Percentiles rank a stretch among this genome's conserved stretches.
phyloP scores from a whole-genome alignment of 2,113 vertebrate species.

The Leucopsar rothschildi region DNA sequence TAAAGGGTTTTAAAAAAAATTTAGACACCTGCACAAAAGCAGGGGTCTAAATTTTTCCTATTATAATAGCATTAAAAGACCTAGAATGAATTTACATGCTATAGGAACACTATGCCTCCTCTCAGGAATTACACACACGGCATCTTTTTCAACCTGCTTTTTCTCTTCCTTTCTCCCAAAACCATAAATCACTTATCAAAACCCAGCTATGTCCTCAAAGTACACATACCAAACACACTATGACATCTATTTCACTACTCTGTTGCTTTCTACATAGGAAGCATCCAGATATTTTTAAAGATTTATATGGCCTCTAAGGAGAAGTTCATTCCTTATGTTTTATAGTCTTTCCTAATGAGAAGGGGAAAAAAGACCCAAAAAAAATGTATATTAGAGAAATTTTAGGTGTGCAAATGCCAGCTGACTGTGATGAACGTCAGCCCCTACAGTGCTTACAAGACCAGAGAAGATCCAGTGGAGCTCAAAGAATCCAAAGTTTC shows the following conservation, averaged over 20 bases:
- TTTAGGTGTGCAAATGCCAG: not conserved
- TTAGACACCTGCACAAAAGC: not conserved
- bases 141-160: not conserved
- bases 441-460: not conserved
- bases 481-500: not conserved
- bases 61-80: not conserved
- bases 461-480: not conserved
- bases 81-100: not conserved
- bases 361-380: accelerated
- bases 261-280: not conserved
- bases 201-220: not conserved
- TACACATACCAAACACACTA: not conserved
- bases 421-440: not conserved
- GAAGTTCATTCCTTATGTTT: not conserved
- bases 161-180: not conserved
- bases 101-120: not conserved
- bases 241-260: not conserved
- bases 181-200: not conserved
- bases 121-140: not conserved
- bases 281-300: not conserved
- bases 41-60: not conserved
- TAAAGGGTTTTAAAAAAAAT: accelerated
- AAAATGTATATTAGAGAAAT: not conserved
- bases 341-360: not conserved
- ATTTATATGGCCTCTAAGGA: not conserved